Evolutionary conservation across 2,797 vertebrate genomes (phyloP), one percentile per base, ranked within the genome.

Genomic region (Poeciliopsis turneri): DNA sequence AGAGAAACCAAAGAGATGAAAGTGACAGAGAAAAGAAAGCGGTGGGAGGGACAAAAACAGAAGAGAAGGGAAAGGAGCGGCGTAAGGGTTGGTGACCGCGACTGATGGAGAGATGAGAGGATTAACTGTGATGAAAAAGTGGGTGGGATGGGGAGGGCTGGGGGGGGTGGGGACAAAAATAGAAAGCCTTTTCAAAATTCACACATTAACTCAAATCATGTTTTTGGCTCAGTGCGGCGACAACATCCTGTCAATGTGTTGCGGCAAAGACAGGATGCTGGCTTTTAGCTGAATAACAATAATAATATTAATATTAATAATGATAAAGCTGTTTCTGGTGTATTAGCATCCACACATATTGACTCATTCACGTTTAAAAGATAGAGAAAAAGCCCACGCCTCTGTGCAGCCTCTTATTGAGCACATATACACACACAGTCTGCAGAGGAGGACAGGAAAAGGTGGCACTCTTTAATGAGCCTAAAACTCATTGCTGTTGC

Each of bases 381-480:
- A 28, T 28, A 20, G 15, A 39, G 2, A 30, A 49, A 47, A 73
- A 23, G 78, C 51, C 66, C 41, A 49, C 61, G 53, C 84, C 57
- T 72, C 9, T 47, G 72, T 49, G 69, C 71, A 78, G 78, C 41
- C 49, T 83, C 64, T 30, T 55, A 84, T 53, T 76, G 41, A 70
- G 43, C 51, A 79, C 45, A 80, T 33, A 53, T 25, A 25, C 0
- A 18, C 1, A 33, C 59, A 18, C 39, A 41, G 25, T 41, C 73
- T 73, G 85, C 77, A 83, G 84, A 81, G 74, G 78, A 82, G 77
- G 79, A 84, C 73, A 74, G 85, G 45, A 59, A 61, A 51, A 74
- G 72, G 70, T 88, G 84, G 47, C 64, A 78, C 73, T 78, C 43
- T 79, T 73, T 80, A 90, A 90, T 87, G 84, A 89, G 80, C 70